Base-by-base conservation (phyloP, 2,888 invertebrate genomes). In the Tetragonula carbonaria region DNA sequence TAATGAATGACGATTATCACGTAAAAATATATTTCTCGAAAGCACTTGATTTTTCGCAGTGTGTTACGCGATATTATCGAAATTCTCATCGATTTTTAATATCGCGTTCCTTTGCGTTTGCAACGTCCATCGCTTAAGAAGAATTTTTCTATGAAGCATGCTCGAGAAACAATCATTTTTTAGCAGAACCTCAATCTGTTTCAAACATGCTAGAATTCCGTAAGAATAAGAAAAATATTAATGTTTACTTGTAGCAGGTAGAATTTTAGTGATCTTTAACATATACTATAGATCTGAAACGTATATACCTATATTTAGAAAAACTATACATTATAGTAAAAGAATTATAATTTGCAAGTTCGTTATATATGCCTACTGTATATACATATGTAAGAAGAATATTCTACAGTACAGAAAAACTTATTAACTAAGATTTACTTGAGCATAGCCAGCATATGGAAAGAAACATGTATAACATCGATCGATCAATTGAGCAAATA, bases 1-100 rank as follows among this genome's bases (percentile, higher is more conserved):
- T 45, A 80, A 57, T 21, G 57, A 45, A 59, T 14, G 70, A 33
- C 57, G 74, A 82, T 82, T 66, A 74, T 80, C 82, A 70, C 81
- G 81, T 82, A 82, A 74, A 80, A 80, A 65, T 82, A 68, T 82
- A 57, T 80, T 82, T 80, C 82, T 82, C 63, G 74, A 82, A 80
- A 80, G 65, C 63, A 21, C 50, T 74, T 70, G 74, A 81, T 73
- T 70, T 71, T 74, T 81, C 74, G 76, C 28, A 74, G 73, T 83
- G 68, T 18, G 70, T 82, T 57, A 73, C 77, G 51, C 78, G 76
- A 74, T 70, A 70, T 82, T 83, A 83, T 87, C 86, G 86, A 78
- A 75, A 72, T 67, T 75, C 79, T 87, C 82, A 78, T 75, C 80
- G 76, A 71, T 74, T 87, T 62, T 62, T 76, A 87, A 78, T 82